Conservation (phyloP, 2,113 vertebrate genomes). For the Numenius arquata region DNA sequence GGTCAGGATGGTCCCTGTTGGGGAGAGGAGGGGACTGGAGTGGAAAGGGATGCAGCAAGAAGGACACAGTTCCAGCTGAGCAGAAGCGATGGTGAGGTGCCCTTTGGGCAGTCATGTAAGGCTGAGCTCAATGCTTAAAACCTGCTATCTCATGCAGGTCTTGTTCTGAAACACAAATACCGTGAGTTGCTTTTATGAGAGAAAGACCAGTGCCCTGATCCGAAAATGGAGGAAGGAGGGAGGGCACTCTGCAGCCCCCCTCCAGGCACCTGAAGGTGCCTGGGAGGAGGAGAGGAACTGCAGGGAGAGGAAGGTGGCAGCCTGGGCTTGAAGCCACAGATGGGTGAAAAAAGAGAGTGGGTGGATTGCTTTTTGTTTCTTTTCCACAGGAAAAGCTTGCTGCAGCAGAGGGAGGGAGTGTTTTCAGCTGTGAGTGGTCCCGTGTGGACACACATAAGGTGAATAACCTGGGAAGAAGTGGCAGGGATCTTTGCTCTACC, state of each 20-base stretch:
- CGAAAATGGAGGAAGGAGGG: accelerated
- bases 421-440: neutral
- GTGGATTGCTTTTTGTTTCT: neutral
- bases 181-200: neutral
- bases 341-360: neutral
- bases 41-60: neutral
- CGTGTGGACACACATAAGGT: neutral
- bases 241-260: neutral
- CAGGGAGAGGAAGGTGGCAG: accelerated
- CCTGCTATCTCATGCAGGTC: neutral
- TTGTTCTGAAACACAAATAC: neutral
- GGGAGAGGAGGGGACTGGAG: neutral
- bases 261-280: neutral
- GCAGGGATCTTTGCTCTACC: neutral
- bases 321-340: neutral
- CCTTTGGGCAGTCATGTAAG: accelerated
- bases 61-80: neutral
- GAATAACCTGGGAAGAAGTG: neutral
- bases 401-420: neutral
- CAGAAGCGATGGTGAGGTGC: neutral
- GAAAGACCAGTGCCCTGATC: accelerated
- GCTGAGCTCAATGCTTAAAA: neutral
- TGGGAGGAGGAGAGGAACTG: neutral
- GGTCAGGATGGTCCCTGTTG: neutral
- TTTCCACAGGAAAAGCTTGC: neutral